Evolutionary conservation across 1,140 invertebrate species (phyloP).

Genomic region (Pissodes strobi): DNA sequence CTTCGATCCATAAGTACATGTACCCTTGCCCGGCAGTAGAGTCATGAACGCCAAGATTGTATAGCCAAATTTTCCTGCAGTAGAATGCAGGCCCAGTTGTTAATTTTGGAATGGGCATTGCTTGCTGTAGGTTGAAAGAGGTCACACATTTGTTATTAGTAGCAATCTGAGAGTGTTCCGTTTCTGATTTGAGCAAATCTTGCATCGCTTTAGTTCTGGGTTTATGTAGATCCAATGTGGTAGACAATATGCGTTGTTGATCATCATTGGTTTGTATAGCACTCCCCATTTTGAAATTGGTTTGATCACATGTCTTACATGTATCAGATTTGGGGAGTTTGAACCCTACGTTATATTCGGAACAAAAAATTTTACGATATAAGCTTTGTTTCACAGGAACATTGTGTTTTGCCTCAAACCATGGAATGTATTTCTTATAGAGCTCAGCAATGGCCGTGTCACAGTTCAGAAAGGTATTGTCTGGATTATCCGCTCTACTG

Average conservation of each 20-base stretch:
- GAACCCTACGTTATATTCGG: constrained; percentile 4
- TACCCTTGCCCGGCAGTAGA: constrained; percentile 12
- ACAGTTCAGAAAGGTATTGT: too few relatives aligned
- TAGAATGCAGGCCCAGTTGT: constrained; percentile 27
- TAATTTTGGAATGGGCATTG: constrained; percentile 2
- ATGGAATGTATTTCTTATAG: too few relatives aligned
- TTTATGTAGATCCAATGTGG: not conserved
- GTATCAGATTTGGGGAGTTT: too few relatives aligned
- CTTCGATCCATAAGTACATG: constrained; percentile 29
- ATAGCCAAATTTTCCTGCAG: constrained; percentile 22
- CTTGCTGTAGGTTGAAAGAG: constrained; percentile 26
- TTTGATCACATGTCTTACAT: constrained; percentile 2
- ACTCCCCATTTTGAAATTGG: not conserved
- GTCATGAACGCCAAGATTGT: constrained; percentile 29
- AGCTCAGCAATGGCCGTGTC: too few relatives aligned
- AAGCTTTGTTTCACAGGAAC: not conserved
- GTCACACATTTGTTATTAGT: not conserved
- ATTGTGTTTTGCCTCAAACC: too few relatives aligned
- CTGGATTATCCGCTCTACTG: too few relatives aligned
- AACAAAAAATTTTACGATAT: not conserved
- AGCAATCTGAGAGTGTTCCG: not conserved
- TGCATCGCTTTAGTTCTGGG: not conserved
- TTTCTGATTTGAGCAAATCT: not conserved
- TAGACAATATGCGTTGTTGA: not conserved
- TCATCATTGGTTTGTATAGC: not conserved